Evolutionary conservation across 2,113 vertebrate genomes (phyloP).

Genomic region (Triplophysa rosa): DNA sequence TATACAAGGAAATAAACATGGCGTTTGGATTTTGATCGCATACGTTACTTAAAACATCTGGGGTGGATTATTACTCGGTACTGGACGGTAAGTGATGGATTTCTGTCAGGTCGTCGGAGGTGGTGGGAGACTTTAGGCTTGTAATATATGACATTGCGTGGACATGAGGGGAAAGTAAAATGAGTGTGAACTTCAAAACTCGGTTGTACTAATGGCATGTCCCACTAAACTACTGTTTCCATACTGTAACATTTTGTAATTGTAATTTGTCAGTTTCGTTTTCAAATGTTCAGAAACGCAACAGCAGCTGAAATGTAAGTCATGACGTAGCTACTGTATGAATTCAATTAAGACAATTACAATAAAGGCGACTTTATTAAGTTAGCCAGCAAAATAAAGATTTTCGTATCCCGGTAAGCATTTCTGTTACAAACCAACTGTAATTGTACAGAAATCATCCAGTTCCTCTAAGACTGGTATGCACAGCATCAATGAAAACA

Average conservation of each 20-base stretch:
- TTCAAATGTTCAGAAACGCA: background rate
- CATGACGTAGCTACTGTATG: background rate
- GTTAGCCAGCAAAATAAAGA: background rate
- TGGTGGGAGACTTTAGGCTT: background rate
- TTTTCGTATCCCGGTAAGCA: too few relatives aligned
- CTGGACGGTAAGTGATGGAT: slow-evolving; percentile 27
- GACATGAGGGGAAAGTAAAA: background rate
- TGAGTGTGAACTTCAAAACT: background rate
- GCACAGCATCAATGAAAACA: too few relatives aligned
- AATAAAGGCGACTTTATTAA: background rate
- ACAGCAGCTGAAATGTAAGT: background rate
- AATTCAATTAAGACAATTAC: background rate
- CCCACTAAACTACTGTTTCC: too few relatives aligned
- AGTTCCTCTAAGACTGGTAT: too few relatives aligned
- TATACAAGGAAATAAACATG: slow-evolving; percentile 10
- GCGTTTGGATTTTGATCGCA: background rate
- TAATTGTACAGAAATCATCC: too few relatives aligned
- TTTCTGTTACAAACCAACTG: too few relatives aligned
- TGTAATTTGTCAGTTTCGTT: background rate
- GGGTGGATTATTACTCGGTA: slow-evolving; percentile 12
- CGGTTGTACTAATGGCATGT: too few relatives aligned
- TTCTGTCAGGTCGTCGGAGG: background rate
- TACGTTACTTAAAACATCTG: background rate
- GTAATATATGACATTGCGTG: background rate
- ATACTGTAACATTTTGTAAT: too few relatives aligned